Conservation (phyloP, 2,888 invertebrate genomes). For the Perdita meconis region DNA sequence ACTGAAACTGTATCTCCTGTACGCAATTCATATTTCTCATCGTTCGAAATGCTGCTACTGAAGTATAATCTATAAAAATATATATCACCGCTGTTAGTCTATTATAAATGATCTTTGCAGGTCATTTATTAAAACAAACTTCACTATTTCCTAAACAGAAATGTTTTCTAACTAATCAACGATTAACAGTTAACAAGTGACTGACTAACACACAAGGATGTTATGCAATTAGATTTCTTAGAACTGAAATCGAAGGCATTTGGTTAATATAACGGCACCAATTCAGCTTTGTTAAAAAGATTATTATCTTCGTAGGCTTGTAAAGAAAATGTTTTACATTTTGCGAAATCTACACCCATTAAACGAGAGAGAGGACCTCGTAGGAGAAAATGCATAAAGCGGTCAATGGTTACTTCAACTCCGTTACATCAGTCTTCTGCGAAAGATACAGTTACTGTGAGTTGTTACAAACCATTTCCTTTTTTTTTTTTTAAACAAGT, state of each 20-base stretch:
- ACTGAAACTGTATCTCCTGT: constrained; percentile 18
- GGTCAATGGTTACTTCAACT: constrained; percentile 82
- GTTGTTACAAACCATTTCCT: constrained; percentile 20
- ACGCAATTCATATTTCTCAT: constrained; percentile 23
- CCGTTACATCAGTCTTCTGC: constrained; percentile 77
- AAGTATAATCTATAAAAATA: constrained; percentile 30
- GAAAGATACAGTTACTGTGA: constrained; percentile 79
- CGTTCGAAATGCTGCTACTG: constrained; percentile 23
- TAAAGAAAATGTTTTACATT: constrained; percentile 83
- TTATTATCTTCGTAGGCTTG: constrained; percentile 77
- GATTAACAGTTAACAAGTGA: constrained; percentile 55
- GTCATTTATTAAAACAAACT: constrained; percentile 66
- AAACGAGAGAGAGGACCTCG: constrained; percentile 80
- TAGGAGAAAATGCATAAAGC: constrained; percentile 82
- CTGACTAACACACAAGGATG: constrained; percentile 61
- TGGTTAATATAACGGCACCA: constrained; percentile 54
- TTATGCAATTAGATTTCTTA: constrained; percentile 62
- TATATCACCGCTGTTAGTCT: constrained; percentile 50
- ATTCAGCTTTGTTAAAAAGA: constrained; percentile 57
- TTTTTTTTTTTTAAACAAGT: not conserved
- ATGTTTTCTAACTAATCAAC: constrained; percentile 59
- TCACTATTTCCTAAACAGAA: constrained; percentile 51
- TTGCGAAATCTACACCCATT: constrained; percentile 80
- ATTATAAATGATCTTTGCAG: constrained; percentile 63
- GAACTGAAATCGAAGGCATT: constrained; percentile 57